Evolutionary conservation across 1,140 invertebrate genomes (phyloP).

Genomic region (Epicauta chinensis): DNA sequence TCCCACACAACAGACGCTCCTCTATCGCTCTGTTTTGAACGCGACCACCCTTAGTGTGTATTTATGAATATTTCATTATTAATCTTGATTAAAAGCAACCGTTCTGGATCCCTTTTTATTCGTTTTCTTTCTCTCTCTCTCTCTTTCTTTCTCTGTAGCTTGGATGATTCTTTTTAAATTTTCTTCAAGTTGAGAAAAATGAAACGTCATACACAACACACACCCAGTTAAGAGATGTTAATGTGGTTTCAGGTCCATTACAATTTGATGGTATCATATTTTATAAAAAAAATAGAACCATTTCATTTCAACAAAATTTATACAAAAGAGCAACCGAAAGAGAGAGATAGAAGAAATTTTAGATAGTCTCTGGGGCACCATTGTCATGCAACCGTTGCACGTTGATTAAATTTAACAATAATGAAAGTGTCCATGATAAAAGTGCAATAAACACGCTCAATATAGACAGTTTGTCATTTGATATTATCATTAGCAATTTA

Average conservation of each 20-base stretch:
- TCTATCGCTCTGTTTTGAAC: neutral
- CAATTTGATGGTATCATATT: constrained; percentile 13
- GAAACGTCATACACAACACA: constrained; percentile 1
- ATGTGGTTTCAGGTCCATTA: constrained; percentile 13
- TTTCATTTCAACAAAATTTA: constrained; percentile 1
- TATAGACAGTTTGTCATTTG: too few relatives aligned
- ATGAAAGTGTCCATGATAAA: neutral
- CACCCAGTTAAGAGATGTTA: constrained; percentile 3
- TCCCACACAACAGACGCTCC: too few relatives aligned
- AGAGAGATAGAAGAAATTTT: too few relatives aligned
- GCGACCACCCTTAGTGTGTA: neutral
- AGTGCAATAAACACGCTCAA: too few relatives aligned
- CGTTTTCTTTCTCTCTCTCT: too few relatives aligned
- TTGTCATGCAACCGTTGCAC: constrained; percentile 11
- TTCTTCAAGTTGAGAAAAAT: too few relatives aligned
- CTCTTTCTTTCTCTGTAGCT: too few relatives aligned
- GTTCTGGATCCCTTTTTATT: too few relatives aligned
- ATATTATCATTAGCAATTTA: too few relatives aligned
- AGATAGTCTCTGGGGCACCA: constrained; percentile 2
- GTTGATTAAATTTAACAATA: constrained; percentile 16
- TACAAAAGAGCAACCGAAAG: neutral
- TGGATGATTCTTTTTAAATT: too few relatives aligned
- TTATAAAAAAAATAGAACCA: constrained; percentile 11
- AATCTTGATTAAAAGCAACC: constrained; percentile 11
- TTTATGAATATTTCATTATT: constrained; percentile 15